Conservation (phyloP, 2,888 invertebrate species). For the Hesperia comma region DNA sequence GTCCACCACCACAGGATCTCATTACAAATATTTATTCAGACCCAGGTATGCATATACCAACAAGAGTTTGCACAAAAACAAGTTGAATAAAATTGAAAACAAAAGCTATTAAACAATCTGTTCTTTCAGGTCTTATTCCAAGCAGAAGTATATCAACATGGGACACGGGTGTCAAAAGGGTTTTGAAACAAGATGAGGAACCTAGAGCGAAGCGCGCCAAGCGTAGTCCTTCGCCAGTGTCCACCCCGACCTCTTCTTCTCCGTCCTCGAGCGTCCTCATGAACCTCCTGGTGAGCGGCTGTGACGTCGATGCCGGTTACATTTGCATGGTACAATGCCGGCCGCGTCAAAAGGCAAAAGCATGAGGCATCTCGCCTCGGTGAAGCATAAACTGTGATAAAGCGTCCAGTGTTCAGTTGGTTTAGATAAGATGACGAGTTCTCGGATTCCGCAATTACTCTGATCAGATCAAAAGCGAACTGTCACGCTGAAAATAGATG, state of each 20-base stretch:
- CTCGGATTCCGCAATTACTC: constrained; percentile 23
- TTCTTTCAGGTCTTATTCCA: constrained; percentile 68
- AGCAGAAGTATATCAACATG: constrained; percentile 67
- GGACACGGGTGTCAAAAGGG: constrained; percentile 74
- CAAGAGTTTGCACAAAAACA: not conserved
- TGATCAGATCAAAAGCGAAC: constrained; percentile 26
- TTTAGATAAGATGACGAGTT: constrained; percentile 25
- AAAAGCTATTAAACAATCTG: not conserved
- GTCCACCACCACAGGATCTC: constrained; percentile 78
- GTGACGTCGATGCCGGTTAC: constrained; percentile 96
- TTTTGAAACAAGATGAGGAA: constrained; percentile 71
- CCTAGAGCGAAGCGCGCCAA: constrained; percentile 70
- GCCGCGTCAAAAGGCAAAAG: constrained; percentile 79
- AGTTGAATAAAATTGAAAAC: not conserved
- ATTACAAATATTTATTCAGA: constrained; percentile 78
- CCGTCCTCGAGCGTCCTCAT: constrained; percentile 93
- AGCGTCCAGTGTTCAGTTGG: constrained; percentile 76
- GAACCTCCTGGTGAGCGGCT: constrained; percentile 97
- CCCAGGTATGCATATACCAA: constrained; percentile 58
- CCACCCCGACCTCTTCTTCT: constrained; percentile 58
- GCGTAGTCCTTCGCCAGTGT: constrained; percentile 70
- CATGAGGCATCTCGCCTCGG: constrained; percentile 58
- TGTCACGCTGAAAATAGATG: constrained; percentile 39
- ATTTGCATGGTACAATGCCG: constrained; percentile 90
- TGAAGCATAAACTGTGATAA: constrained; percentile 77